phyloP scores from a whole-genome alignment of 2,797 vertebrate species.

The Schizothorax lantsangensis region DNA sequence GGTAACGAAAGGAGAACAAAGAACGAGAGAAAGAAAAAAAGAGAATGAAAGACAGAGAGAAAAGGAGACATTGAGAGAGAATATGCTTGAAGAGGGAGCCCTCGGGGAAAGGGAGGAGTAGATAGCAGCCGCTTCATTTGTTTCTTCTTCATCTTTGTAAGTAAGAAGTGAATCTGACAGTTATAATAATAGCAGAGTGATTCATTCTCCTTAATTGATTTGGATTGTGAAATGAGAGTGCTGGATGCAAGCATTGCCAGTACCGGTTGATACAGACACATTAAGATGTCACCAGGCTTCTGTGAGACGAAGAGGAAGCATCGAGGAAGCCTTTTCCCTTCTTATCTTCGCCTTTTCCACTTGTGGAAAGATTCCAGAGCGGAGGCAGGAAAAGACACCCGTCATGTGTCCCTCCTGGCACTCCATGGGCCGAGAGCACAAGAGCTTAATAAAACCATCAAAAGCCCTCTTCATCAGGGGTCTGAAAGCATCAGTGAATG shows the following conservation, averaged over 20 bases:
- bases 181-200: slow-evolving; percentile 79
- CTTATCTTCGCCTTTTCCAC: slow-evolving; percentile 24
- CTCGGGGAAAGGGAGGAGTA: slow-evolving; percentile 57
- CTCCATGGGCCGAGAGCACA: slow-evolving; percentile 50
- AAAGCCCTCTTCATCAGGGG: slow-evolving; percentile 58
- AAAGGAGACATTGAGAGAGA: slow-evolving; percentile 19
- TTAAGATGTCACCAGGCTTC: slow-evolving; percentile 38
- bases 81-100: slow-evolving; percentile 40
- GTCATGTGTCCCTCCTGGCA: slow-evolving; percentile 45
- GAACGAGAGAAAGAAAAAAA: slow-evolving; percentile 70
- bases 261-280: slow-evolving; percentile 33
- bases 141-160: slow-evolving; percentile 76
- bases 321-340: slow-evolving; percentile 31
- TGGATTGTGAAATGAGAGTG: slow-evolving; percentile 72
- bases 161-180: slow-evolving; percentile 81
- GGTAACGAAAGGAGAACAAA: background rate
- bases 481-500: slow-evolving; percentile 29
- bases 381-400: slow-evolving; percentile 43
- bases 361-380: slow-evolving; percentile 48
- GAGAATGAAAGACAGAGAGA: slow-evolving; percentile 44
- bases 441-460: slow-evolving; percentile 67
- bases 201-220: slow-evolving; percentile 79
- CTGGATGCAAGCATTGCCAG: slow-evolving; percentile 37
- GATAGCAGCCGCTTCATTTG: slow-evolving; percentile 71
- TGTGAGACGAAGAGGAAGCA: slow-evolving; percentile 40